phyloP scores from a whole-genome alignment of 2,113 vertebrate genomes.

The Euleptes europaea region DNA sequence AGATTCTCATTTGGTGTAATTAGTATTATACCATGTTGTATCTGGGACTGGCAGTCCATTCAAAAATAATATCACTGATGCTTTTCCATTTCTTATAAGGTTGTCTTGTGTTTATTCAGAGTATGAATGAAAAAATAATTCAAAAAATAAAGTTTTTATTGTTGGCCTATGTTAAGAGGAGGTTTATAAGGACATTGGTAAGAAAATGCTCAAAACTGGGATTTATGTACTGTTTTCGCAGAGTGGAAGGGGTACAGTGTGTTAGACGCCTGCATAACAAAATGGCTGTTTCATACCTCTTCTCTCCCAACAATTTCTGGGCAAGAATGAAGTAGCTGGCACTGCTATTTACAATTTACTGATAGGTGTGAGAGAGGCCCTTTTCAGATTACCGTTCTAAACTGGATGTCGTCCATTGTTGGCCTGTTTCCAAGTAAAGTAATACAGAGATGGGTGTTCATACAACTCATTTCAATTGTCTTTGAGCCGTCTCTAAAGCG shows the following conservation, averaged over 20 bases:
- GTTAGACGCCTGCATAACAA: background rate
- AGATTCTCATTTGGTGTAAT: constrained; percentile 3
- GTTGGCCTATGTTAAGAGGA: background rate
- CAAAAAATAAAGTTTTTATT: background rate
- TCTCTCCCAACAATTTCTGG: background rate
- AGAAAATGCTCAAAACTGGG: background rate
- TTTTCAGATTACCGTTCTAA: no score
- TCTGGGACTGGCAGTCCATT: background rate
- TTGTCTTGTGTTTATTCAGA: background rate
- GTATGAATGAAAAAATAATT: background rate
- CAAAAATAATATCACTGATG: background rate
- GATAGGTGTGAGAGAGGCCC: background rate
- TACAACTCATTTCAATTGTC: no score
- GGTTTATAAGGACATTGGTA: background rate
- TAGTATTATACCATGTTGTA: background rate
- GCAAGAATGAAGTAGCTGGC: background rate
- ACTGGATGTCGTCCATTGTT: no score
- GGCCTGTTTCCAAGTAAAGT: no score
- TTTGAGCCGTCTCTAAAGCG: no score
- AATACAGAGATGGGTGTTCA: no score
- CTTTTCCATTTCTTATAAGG: background rate
- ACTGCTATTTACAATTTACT: background rate
- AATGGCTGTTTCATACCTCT: background rate
- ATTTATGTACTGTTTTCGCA: background rate
- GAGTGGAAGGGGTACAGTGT: background rate